A percentile compares a stretch with the other conserved stretches of the same genome.
Evolutionary conservation across 2,888 invertebrate species (phyloP).

Genomic region (Tyria jacobaeae): DNA sequence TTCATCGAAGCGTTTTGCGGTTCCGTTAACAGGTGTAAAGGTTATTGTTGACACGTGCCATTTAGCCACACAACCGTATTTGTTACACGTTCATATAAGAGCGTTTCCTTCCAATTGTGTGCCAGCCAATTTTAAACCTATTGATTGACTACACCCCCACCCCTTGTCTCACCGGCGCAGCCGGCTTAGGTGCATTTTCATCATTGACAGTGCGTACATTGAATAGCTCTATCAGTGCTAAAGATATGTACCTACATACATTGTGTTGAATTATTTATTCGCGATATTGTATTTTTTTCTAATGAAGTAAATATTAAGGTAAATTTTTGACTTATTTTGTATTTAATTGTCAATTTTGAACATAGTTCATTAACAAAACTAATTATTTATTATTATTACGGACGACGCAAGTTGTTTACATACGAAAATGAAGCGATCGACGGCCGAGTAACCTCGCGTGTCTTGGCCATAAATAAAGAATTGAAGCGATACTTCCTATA

Average conservation of each 20-base stretch:
- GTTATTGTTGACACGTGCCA: conserved; percentile 54
- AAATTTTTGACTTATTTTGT: background rate
- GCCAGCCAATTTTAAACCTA: conserved; percentile 62
- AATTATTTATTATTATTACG: conserved; percentile 37
- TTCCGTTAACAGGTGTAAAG: conserved; percentile 61
- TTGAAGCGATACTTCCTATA: conserved; percentile 62
- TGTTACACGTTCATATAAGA: conserved; percentile 53
- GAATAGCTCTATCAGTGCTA: conserved; percentile 40
- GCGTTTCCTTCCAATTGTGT: conserved; percentile 56
- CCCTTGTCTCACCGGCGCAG: conserved; percentile 47
- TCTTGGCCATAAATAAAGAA: conserved; percentile 42
- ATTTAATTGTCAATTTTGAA: conserved; percentile 18
- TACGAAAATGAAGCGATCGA: conserved; percentile 54
- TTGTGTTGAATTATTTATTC: background rate
- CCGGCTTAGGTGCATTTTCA: conserved; percentile 66
- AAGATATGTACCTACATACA: background rate
- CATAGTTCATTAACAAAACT: conserved; percentile 19
- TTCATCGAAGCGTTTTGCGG: conserved; percentile 31
- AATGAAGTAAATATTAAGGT: too few species aligned
- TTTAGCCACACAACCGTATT: conserved; percentile 51
- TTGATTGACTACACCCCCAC: conserved; percentile 71
- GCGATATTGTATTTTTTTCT: background rate
- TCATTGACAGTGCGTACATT: conserved; percentile 43
- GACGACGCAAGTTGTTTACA: conserved; percentile 65
- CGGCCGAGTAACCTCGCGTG: conserved; percentile 74